Base-by-base conservation (phyloP, 2,113 vertebrate species). In the Sapayoa aenigma region DNA sequence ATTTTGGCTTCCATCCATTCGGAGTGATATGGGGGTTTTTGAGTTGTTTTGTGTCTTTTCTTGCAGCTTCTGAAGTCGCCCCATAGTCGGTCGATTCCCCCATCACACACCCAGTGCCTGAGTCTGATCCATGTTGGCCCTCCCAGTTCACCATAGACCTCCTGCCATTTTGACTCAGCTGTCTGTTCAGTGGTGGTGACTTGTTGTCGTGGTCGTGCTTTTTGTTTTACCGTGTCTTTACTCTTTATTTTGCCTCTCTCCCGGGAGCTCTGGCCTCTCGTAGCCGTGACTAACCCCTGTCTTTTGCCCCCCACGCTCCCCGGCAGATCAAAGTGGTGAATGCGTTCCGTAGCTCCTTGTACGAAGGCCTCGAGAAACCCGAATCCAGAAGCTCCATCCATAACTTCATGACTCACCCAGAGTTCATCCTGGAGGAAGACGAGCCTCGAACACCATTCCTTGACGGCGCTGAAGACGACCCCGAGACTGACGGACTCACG, bases 311-410 rank as follows among this genome's bases (percentile, higher is more conserved):
- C 84, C 81, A 12, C 33, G 58, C 91, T 71, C 37, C 85, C 25
- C 16, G 97, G 30, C 98, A 99, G 99, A 99, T 99, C 99, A 99
- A 99, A 97, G 99, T 99, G 98, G 98, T 99, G 97, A 99, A 98
- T 92, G 98, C 99, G 27, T 99, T 99, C 98, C 99, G 99, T 98
- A 99, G 98, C 98, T 99, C 99, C 96, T 96, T 99, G 67, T 99
- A 99, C 14, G 98, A 98, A 97, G 98, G 98, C 97, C 97, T 99
- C 95, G 98, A 99, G 97, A 99, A 99, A 97, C 98, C 99, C 77
- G 98, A 98, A 97, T 99, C 98, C 97, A 98, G 98, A 97, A 98
- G 97, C 98, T 99, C 99, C 98, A 99, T 99, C 98, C 99, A 99
- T 98, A 99, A 96, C 98, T 99, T 99, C 98, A 99, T 99, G 99